These are phyloP conservation scores for Hydractinia symbiolongicarpus DNA, from an alignment of 30 jellyfish, hydroid and myxozoan species.

Conservation along the genomic window DNA sequence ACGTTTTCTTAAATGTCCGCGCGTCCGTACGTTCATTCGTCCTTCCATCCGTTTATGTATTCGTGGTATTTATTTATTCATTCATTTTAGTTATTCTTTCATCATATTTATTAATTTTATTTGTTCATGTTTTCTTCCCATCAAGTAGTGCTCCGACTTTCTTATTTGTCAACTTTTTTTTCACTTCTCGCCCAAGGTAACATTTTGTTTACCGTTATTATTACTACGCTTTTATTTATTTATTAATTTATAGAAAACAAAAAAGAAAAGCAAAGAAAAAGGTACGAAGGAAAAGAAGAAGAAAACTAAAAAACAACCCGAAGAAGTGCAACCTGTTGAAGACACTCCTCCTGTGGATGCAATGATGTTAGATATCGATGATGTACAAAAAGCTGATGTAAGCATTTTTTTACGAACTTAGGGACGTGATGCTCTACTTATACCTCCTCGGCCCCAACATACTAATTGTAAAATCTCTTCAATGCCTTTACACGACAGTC, in stretches of 20 bases:
- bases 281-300: constrained; percentile 28
- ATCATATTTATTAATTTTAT: not conserved
- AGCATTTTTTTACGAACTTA: not conserved
- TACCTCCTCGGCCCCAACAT: too few relatives aligned
- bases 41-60: not conserved
- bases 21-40: not conserved
- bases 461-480: too few relatives aligned
- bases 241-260: constrained; percentile 1
- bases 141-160: too few relatives aligned
- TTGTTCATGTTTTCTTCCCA: not conserved
- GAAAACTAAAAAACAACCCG: constrained; percentile 4
- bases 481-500: too few relatives aligned
- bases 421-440: too few relatives aligned
- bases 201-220: too few relatives aligned
- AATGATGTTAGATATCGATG: constrained; percentile 18
- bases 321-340: constrained; percentile 13
- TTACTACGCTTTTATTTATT: too few relatives aligned
- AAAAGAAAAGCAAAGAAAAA: constrained; percentile 29
- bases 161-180: too few relatives aligned
- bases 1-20: not conserved
- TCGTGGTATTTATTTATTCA: not conserved
- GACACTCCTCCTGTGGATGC: constrained; percentile 10
- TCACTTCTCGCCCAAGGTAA: too few relatives aligned
- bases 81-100: not conserved
- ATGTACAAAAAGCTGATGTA: constrained; percentile 7